Evolutionary conservation across 1,140 invertebrate genomes (phyloP).

Genomic region (Eriocheir sinensis): DNA sequence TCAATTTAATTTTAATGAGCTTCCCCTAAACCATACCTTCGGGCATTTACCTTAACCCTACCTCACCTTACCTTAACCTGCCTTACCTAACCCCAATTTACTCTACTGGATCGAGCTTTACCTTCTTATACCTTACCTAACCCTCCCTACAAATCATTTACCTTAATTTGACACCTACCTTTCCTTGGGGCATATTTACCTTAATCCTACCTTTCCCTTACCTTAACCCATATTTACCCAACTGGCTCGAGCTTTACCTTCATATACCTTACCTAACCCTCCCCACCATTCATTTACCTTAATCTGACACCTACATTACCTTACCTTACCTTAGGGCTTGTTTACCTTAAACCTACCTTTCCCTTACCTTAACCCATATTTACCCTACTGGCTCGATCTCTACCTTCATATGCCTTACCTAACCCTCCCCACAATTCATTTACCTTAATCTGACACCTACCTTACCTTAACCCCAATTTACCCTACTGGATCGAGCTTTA

Average conservation of each 20-base stretch:
- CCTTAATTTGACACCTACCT: not conserved
- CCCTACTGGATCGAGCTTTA: too few species aligned
- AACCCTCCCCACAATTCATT: not conserved
- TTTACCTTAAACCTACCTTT: not conserved
- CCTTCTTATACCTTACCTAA: not conserved
- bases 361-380: not conserved
- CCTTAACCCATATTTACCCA: too few species aligned
- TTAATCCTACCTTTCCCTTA: not conserved
- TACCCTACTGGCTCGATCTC: not conserved
- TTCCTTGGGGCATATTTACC: too few species aligned
- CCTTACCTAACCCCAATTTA: not conserved
- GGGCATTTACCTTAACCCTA: not conserved
- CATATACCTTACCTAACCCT: not conserved
- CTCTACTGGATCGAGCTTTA: not conserved
- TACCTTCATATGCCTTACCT: too few species aligned
- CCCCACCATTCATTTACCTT: not conserved
- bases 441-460: too few species aligned
- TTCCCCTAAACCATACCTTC: conserved; percentile 24
- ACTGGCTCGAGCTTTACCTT: too few species aligned
- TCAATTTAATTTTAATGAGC: conserved; percentile 17
- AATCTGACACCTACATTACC: too few species aligned
- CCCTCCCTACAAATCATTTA: not conserved
- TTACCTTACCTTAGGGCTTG: too few species aligned
- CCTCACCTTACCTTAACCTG: not conserved
- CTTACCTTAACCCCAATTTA: too few species aligned